Conservation (phyloP, 35 echinoderm and acorn worm species). For the Acanthaster planci region DNA sequence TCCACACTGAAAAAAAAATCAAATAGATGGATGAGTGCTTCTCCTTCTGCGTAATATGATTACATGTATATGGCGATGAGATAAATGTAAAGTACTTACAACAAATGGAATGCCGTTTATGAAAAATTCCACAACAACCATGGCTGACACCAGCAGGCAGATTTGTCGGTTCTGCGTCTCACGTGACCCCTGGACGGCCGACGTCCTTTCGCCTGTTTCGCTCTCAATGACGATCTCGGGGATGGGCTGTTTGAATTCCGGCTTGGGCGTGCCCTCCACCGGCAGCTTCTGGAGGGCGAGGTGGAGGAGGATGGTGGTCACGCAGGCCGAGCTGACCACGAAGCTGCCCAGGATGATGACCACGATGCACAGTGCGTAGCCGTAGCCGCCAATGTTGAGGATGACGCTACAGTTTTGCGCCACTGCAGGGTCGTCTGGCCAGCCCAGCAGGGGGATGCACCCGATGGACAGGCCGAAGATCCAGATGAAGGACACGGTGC, state of each 20-base stretch:
- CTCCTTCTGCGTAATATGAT: no score
- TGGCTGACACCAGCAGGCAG: conserved; percentile 60
- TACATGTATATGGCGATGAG: no score
- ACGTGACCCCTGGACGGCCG: conserved; percentile 55
- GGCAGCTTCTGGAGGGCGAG: conserved; percentile 9
- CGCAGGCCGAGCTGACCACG: conserved; percentile 46
- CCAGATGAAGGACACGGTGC: conserved; percentile 83
- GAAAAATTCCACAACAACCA: conserved; percentile 63
- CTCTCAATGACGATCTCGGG: conserved; percentile 88
- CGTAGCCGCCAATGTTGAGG: conserved; percentile 67
- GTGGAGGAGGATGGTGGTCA: conserved; percentile 66
- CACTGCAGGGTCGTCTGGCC: conserved; percentile 1
- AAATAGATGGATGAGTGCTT: no score
- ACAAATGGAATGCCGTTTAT: conserved; percentile 79
- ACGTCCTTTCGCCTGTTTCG: conserved; percentile 71
- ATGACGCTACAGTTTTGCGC: conserved; percentile 62
- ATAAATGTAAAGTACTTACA: conserved; percentile 43
- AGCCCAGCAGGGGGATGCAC: conserved; percentile 72
- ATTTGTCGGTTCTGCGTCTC: conserved; percentile 81
- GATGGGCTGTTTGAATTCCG: conserved; percentile 49
- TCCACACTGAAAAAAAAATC: no score
- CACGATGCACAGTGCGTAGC: conserved; percentile 75
- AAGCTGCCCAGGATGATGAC: conserved; percentile 73
- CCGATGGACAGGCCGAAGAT: conserved; percentile 82
- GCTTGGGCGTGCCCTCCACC: conserved; percentile 23